phyloP scores from a whole-genome alignment of 2,888 invertebrate species.

The Oegoconia quadripuncta region DNA sequence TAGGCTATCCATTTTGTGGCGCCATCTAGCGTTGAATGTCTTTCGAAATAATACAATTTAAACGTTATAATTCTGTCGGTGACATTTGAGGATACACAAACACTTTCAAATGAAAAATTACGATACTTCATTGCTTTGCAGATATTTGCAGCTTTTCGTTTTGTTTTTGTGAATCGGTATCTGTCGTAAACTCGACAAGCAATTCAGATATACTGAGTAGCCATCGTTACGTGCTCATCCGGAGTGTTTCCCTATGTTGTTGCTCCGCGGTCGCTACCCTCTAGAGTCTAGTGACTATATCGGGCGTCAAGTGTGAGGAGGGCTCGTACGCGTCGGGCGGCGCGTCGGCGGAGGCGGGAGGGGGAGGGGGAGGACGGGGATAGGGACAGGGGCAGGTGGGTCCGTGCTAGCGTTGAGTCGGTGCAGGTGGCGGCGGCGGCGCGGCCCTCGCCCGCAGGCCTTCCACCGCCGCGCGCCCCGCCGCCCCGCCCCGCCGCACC shows the following conservation, averaged over 20 bases:
- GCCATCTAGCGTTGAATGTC: no score
- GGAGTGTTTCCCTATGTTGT: neutral
- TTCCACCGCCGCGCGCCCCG: slow-evolving; percentile 59
- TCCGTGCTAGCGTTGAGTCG: slow-evolving; percentile 38
- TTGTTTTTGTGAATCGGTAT: no score
- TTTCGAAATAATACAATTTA: no score
- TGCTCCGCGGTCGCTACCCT: neutral
- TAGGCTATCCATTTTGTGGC: no score
- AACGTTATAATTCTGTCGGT: no score
- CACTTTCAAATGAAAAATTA: no score
- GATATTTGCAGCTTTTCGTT: no score
- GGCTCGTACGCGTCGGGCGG: slow-evolving; percentile 18
- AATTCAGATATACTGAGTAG: no score
- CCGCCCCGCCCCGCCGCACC: slow-evolving; percentile 68
- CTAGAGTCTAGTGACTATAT: neutral
- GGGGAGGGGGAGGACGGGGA: slow-evolving; percentile 8
- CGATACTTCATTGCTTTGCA: no score
- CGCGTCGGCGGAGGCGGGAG: slow-evolving; percentile 14
- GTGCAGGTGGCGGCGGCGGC: slow-evolving; percentile 72
- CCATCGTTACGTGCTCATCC: no score
- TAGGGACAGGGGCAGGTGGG: slow-evolving; percentile 7
- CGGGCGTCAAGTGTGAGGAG: slow-evolving; percentile 11
- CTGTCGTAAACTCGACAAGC: no score
- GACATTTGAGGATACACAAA: no score
- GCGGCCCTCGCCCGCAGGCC: slow-evolving; percentile 77